These are phyloP conservation scores for Pseudorectes ferrugineus DNA, from an alignment of 2,113 vertebrate genomes.

Conservation along the genomic window DNA sequence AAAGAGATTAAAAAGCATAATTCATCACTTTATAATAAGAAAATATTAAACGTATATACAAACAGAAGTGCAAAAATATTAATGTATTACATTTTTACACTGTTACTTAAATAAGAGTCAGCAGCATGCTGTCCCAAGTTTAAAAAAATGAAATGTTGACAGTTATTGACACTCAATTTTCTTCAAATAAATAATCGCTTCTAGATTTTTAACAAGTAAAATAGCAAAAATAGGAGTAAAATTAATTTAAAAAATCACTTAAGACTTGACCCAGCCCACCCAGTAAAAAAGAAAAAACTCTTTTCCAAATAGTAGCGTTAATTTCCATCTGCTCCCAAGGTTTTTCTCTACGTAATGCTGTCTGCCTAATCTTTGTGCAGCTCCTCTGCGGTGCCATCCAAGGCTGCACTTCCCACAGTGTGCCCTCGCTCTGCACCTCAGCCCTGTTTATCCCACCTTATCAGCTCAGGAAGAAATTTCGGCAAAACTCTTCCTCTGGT, in stretches of 20 bases:
- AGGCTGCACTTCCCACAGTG: background rate
- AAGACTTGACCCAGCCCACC: background rate
- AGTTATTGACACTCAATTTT: background rate
- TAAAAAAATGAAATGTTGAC: background rate
- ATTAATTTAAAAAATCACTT: background rate
- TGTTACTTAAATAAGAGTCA: background rate
- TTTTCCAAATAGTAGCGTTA: background rate
- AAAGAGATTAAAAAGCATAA: background rate
- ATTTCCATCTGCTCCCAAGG: background rate
- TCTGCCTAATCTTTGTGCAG: background rate
- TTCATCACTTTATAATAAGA: background rate
- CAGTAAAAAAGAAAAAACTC: background rate
- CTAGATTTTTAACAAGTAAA: background rate
- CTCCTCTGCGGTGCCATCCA: background rate
- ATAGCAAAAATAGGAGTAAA: background rate
- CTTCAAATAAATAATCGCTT: background rate
- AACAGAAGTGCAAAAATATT: background rate
- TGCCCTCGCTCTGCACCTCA: conserved; percentile 35
- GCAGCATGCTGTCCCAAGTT: background rate
- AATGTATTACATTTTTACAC: background rate
- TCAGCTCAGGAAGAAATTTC: conserved; percentile 77
- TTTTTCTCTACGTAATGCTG: background rate
- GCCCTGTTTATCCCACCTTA: conserved; percentile 65
- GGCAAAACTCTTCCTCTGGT: conserved; percentile 73
- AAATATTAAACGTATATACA: background rate